A percentile compares a stretch with the other conserved stretches of the same genome.
Evolutionary conservation across 2,113 vertebrate species (phyloP).

Genomic region (Campylomormyrus tamandua): DNA sequence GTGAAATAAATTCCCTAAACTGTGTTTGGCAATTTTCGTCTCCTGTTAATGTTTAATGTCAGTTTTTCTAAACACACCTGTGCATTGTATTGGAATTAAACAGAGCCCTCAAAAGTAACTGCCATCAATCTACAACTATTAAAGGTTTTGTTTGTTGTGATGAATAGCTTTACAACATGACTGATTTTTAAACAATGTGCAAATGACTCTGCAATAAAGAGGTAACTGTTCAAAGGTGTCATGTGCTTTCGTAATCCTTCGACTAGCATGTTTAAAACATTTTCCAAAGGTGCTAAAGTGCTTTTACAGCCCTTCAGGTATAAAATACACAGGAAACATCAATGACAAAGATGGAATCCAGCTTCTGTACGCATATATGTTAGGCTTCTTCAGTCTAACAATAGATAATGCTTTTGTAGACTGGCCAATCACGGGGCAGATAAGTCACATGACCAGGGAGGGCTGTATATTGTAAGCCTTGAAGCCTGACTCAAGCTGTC

Average conservation of each 20-base stretch:
- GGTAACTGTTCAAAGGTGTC: not conserved
- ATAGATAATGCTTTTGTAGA: constrained; percentile 15
- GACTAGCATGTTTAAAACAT: not conserved
- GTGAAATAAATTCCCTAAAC: not conserved
- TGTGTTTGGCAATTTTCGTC: not conserved
- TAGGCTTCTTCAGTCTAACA: constrained; percentile 13
- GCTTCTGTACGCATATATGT: not conserved
- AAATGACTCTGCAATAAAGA: constrained; percentile 17
- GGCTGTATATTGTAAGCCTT: constrained; percentile 19
- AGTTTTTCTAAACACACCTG: not conserved
- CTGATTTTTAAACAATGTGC: constrained; percentile 4
- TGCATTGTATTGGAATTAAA: not conserved
- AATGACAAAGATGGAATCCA: not conserved
- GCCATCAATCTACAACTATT: not conserved
- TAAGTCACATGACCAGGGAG: constrained; percentile 18
- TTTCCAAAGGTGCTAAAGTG: not conserved
- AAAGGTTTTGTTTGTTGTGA: not conserved
- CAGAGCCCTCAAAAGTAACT: not conserved
- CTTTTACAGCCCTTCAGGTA: not conserved
- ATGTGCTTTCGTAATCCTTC: not conserved
- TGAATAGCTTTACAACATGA: not conserved
- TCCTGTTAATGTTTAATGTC: not conserved
- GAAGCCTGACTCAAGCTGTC: constrained; percentile 11
- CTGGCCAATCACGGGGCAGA: constrained; percentile 4
- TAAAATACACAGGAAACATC: not conserved